Conservation (phyloP, 1,140 invertebrate genomes). For the Portunus trituberculatus region DNA sequence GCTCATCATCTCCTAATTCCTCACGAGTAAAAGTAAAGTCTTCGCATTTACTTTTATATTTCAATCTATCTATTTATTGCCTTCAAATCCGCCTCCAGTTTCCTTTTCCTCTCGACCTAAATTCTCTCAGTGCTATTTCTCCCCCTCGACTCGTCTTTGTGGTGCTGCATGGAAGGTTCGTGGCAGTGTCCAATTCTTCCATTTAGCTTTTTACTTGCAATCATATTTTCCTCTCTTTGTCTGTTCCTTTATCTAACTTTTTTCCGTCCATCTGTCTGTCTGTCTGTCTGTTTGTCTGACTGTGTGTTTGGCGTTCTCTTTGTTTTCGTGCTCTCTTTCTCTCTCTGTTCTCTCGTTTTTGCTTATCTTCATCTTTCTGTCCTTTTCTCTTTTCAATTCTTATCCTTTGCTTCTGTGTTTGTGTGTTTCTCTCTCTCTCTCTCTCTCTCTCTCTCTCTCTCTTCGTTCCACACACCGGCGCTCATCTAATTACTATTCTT, state of each 20-base stretch:
- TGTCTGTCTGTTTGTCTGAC: background rate
- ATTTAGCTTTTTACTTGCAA: background rate
- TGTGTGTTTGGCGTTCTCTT: background rate
- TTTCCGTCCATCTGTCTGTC: background rate
- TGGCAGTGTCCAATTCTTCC: too few relatives aligned
- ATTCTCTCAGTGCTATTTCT: too few relatives aligned
- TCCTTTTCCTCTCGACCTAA: too few relatives aligned
- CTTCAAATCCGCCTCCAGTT: too few relatives aligned
- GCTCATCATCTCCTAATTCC: too few relatives aligned
- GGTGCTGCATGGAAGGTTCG: too few relatives aligned
- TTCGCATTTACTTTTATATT: too few relatives aligned
- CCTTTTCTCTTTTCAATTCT: background rate
- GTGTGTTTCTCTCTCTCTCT: background rate
- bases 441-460: conserved; percentile 20
- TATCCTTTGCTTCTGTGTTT: background rate
- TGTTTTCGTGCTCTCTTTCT: background rate
- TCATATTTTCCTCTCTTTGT: background rate
- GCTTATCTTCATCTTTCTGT: background rate
- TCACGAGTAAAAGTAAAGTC: too few relatives aligned
- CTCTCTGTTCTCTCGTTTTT: background rate
- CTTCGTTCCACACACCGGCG: background rate
- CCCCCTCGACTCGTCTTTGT: too few relatives aligned
- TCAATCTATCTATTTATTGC: too few relatives aligned
- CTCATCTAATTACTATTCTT: background rate
- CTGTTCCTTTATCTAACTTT: background rate